These are phyloP conservation scores for Aphaenogaster rudis DNA, from an alignment of 1,140 invertebrate species.

Conservation along the genomic window DNA sequence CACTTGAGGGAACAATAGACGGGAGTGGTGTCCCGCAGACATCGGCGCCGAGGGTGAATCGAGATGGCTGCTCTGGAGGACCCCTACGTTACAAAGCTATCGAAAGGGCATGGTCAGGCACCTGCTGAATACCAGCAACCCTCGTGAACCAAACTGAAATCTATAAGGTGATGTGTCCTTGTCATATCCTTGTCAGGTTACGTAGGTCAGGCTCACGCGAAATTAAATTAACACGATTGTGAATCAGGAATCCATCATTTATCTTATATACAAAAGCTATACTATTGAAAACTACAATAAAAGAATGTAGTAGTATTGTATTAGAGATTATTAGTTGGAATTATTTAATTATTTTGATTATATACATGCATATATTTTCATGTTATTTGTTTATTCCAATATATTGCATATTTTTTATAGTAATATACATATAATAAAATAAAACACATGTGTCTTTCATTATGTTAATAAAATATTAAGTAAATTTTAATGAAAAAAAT, in stretches of 20 bases:
- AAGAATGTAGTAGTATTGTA: neutral
- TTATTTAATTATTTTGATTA: neutral
- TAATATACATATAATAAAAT: neutral
- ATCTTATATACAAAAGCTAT: neutral
- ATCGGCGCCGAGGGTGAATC: conserved; percentile 50
- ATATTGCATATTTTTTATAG: neutral
- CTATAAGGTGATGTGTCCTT: conserved; percentile 56
- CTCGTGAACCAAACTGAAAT: conserved; percentile 32
- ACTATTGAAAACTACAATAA: neutral
- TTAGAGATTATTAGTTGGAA: conserved; percentile 1
- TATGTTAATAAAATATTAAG: neutral
- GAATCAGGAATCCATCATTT: neutral
- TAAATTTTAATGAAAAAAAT: neutral
- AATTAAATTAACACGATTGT: conserved; percentile 26
- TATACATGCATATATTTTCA: neutral
- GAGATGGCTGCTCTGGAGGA: conserved; percentile 43
- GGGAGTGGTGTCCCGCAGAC: conserved; percentile 25
- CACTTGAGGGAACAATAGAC: conserved; percentile 81
- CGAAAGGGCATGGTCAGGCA: conserved; percentile 75
- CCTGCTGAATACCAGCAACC: conserved; percentile 78
- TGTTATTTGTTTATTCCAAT: neutral
- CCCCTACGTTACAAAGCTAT: conserved; percentile 75
- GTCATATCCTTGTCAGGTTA: neutral
- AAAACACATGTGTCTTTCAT: neutral
- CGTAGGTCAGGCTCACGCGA: neutral